These are phyloP conservation scores for Acropternis orthonyx DNA, from an alignment of 2,797 vertebrate genomes.

Conservation along the genomic window DNA sequence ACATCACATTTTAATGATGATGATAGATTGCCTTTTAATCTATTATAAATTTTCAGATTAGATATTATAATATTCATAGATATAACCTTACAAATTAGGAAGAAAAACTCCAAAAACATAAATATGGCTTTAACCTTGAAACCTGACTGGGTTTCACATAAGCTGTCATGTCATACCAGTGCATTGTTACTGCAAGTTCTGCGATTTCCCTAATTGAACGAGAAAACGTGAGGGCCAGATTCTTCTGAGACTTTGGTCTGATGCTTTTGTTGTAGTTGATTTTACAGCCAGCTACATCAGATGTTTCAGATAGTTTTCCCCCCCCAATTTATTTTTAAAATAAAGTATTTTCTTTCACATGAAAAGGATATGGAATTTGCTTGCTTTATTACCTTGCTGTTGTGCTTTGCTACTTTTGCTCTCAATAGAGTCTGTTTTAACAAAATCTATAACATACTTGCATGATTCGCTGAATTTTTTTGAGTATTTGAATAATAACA, in stretches of 20 bases:
- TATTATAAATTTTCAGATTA: slow-evolving; percentile 68
- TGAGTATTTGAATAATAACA: neutral
- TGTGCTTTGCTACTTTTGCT: neutral
- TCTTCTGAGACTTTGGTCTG: neutral
- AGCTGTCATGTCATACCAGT: neutral
- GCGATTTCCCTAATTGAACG: neutral
- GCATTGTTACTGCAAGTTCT: neutral
- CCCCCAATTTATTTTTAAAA: neutral
- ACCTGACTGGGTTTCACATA: slow-evolving; percentile 46
- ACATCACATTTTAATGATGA: slow-evolving; percentile 67
- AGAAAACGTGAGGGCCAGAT: neutral
- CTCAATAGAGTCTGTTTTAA: neutral
- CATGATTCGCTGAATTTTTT: neutral
- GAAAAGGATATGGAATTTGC: neutral
- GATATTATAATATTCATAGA: slow-evolving; percentile 69
- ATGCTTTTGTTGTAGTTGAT: neutral
- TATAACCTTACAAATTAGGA: slow-evolving; percentile 60
- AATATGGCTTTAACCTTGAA: slow-evolving; percentile 75
- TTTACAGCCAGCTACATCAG: neutral
- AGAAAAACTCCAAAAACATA: slow-evolving; percentile 59
- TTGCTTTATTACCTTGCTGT: neutral
- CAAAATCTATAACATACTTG: neutral
- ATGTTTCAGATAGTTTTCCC: neutral
- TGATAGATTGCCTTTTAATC: slow-evolving; percentile 72
- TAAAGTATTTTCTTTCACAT: neutral